These are phyloP conservation scores for Eunapius fragilis DNA, from an alignment of 37 sponge, comb jelly and placozoan species.

Conservation along the genomic window DNA sequence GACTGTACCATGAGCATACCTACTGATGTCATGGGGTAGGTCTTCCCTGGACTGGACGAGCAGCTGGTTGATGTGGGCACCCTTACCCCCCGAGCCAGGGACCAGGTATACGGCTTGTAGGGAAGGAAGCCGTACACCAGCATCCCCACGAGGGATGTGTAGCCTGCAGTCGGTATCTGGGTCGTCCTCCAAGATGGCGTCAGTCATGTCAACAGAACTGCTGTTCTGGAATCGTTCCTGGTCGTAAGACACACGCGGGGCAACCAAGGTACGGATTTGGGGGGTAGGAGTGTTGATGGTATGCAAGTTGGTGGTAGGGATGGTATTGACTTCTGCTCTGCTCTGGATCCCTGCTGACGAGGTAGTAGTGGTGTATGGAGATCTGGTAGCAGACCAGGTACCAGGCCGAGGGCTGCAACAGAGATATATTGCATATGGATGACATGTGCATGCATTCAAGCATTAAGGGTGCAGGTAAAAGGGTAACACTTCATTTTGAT, in stretches of 20 bases:
- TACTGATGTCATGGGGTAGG: background rate
- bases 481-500: too few relatives aligned
- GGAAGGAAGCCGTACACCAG: background rate
- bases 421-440: too few relatives aligned
- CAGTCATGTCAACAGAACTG: background rate
- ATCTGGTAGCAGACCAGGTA: background rate
- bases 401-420: background rate
- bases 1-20: background rate
- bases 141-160: background rate
- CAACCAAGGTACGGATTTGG: background rate
- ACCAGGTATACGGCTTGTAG: background rate
- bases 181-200: background rate
- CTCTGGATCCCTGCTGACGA: background rate
- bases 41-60: background rate
- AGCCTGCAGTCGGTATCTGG: background rate
- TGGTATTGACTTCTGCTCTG: background rate
- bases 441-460: too few relatives aligned
- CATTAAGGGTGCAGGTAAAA: too few relatives aligned
- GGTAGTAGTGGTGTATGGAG: background rate
- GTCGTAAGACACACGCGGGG: background rate
- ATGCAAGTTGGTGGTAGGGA: too few relatives aligned
- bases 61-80: background rate
- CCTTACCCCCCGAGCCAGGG: background rate
- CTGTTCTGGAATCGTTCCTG: background rate
- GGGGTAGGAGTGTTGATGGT: too few relatives aligned